These are phyloP conservation scores for Acrocyrtus sp. DNA, from an alignment of 2,888 invertebrate genomes.

Conservation along the genomic window DNA sequence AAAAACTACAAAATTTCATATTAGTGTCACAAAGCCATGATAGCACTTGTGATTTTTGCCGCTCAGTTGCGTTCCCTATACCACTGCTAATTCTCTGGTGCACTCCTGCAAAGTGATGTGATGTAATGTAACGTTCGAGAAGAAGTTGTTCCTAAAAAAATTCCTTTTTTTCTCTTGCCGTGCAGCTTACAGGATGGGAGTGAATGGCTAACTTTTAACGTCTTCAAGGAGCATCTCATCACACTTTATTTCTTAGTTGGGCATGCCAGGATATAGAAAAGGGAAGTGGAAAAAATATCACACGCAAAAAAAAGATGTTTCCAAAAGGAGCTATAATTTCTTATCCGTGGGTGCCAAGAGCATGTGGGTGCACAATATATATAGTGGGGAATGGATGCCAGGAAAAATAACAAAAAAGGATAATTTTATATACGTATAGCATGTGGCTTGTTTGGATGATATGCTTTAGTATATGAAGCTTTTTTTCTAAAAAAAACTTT, in stretches of 20 bases:
- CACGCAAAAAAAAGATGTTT: too few species aligned
- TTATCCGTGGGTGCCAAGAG: conserved; percentile 36
- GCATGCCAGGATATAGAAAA: too few species aligned
- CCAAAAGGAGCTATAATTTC: conserved; percentile 24
- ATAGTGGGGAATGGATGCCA: conserved; percentile 40
- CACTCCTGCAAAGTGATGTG: background rate
- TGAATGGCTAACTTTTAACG: too few species aligned
- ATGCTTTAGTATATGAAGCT: too few species aligned
- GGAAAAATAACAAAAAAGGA: conserved; percentile 14
- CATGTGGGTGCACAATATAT: conserved; percentile 31
- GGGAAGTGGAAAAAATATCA: too few species aligned
- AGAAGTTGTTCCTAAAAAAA: conserved; percentile 36
- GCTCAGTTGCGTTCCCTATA: conserved; percentile 24
- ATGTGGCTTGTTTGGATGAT: too few species aligned
- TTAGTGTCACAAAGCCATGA: conserved; percentile 32
- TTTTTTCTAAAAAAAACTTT: conserved; percentile 18
- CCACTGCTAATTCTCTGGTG: background rate
- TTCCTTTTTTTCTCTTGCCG: background rate
- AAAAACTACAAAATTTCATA: conserved; percentile 46
- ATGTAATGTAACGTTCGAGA: conserved; percentile 32
- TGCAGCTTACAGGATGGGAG: too few species aligned
- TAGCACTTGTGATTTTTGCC: conserved; percentile 34
- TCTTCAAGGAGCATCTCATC: too few species aligned
- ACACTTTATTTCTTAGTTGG: too few species aligned
- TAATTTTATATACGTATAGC: too few species aligned